Evolutionary conservation across 2,888 invertebrate genomes (phyloP).

Genomic region (Hemithea aestivaria): DNA sequence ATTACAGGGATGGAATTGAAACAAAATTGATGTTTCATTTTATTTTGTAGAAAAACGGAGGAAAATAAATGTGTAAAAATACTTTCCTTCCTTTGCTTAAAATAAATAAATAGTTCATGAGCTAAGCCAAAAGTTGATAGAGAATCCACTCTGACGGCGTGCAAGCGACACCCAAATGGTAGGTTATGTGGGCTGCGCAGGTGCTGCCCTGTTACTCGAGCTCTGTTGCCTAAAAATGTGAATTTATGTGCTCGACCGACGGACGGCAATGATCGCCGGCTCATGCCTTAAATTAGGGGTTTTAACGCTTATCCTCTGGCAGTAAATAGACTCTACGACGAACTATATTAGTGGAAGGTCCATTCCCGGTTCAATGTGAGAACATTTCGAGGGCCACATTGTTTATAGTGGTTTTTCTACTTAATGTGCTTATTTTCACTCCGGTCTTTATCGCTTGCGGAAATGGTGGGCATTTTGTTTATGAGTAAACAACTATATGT

Average conservation of each 20-base stretch:
- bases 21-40: conserved; percentile 8
- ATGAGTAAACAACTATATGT: conserved; percentile 15
- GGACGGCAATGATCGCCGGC: conserved; percentile 71
- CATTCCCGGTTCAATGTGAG: conserved; percentile 41
- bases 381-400: conserved; percentile 41
- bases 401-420: conserved; percentile 52
- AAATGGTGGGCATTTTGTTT: conserved; percentile 28
- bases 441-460: conserved; percentile 26
- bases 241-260: conserved; percentile 67
- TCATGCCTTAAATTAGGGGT: conserved; percentile 74
- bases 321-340: conserved; percentile 65
- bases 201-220: conserved; percentile 47
- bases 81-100: too few species aligned
- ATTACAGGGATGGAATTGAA: conserved; percentile 11
- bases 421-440: conserved; percentile 38
- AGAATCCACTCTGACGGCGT: conserved; percentile 24
- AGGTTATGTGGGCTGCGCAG: conserved; percentile 58
- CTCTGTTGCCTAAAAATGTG: conserved; percentile 70
- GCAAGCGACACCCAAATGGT: conserved; percentile 54
- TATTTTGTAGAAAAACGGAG: neutral
- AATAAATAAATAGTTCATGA: neutral
- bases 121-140: conserved; percentile 11
- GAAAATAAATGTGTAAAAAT: too few species aligned
- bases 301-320: conserved; percentile 70
- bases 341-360: conserved; percentile 60